Conservation (phyloP, 2,888 invertebrate genomes). For the Dichetophora obliterata region DNA sequence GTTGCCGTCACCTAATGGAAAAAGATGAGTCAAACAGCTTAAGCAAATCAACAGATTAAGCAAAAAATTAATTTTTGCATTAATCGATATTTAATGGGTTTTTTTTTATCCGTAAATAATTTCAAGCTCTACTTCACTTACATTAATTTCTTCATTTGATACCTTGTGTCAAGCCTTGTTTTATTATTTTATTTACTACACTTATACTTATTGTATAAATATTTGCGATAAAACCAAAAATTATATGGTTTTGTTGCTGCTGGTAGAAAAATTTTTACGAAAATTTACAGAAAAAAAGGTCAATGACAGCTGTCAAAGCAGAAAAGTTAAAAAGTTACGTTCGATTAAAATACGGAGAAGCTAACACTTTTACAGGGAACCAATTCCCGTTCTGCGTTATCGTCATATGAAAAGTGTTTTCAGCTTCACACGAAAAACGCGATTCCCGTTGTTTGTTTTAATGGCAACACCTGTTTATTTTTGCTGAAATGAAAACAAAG, state of each 20-base stretch:
- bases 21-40: slow-evolving; percentile 34
- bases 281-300: not conserved
- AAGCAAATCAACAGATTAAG: not conserved
- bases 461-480: no score
- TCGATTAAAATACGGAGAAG: not conserved
- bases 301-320: slow-evolving; percentile 16
- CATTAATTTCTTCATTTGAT: slow-evolving; percentile 2
- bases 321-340: not conserved
- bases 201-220: not conserved
- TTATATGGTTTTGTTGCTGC: not conserved
- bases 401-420: no score
- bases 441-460: no score
- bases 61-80: not conserved
- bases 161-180: not conserved
- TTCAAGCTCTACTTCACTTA: not conserved
- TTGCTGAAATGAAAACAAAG: no score
- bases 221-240: not conserved
- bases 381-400: no score
- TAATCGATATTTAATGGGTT: slow-evolving; percentile 31
- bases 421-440: no score
- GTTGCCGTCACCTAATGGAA: slow-evolving; percentile 23
- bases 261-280: not conserved
- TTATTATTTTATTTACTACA: not conserved
- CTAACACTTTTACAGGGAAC: no score
- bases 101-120: not conserved